Evolutionary conservation across 2,888 invertebrate species (phyloP).

Genomic region (Tenthredo livida): DNA sequence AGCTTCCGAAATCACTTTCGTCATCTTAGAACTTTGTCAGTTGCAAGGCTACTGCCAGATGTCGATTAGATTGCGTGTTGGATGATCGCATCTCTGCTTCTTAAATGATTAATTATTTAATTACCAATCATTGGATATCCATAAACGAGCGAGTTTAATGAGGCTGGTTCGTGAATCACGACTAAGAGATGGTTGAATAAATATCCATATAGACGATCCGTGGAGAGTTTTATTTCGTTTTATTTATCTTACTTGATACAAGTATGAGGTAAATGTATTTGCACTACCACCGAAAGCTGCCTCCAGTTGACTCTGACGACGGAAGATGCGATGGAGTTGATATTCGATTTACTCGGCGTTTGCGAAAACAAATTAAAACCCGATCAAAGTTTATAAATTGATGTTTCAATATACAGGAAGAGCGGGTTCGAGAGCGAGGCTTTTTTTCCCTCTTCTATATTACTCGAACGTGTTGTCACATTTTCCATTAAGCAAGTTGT

Average conservation of each 20-base stretch:
- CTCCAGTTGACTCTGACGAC: slow-evolving; percentile 36
- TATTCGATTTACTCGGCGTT: slow-evolving; percentile 49
- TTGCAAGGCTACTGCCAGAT: slow-evolving; percentile 41
- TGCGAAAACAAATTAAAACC: slow-evolving; percentile 71
- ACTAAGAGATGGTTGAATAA: neutral
- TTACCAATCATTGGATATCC: neutral
- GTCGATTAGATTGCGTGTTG: neutral
- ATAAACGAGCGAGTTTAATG: neutral
- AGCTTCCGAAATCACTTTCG: slow-evolving; percentile 69
- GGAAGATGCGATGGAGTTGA: slow-evolving; percentile 41
- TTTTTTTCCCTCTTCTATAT: slow-evolving; percentile 55
- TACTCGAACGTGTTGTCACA: slow-evolving; percentile 61
- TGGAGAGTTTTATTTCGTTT: slow-evolving; percentile 22
- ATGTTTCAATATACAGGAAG: slow-evolving; percentile 70
- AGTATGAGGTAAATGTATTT: slow-evolving; percentile 36
- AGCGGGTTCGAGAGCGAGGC: slow-evolving; percentile 48
- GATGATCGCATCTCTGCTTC: neutral
- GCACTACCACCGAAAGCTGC: slow-evolving; percentile 23
- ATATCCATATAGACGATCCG: neutral
- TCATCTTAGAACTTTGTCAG: slow-evolving; percentile 62
- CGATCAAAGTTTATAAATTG: slow-evolving; percentile 75
- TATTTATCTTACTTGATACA: slow-evolving; percentile 35
- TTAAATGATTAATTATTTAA: neutral
- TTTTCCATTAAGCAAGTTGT: slow-evolving; percentile 58
- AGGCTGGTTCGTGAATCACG: neutral